A percentile compares a stretch with the other conserved stretches of the same genome.
Evolutionary conservation across 2,888 invertebrate species (phyloP).

Genomic region (Lepidocyrtinus sp.): DNA sequence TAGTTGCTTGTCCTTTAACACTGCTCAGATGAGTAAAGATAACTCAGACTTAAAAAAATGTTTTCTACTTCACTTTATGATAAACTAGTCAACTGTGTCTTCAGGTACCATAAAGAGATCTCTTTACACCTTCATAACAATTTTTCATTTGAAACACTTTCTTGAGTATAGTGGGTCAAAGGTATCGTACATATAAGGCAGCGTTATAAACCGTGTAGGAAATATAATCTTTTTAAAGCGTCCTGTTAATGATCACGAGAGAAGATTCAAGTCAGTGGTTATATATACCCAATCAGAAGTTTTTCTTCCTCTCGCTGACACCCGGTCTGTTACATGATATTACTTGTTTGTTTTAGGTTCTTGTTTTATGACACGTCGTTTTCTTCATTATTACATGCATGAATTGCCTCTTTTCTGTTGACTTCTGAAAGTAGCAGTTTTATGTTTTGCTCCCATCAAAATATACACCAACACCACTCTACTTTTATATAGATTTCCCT

Average conservation of each 20-base stretch:
- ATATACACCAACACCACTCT: too few species aligned
- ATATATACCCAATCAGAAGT: too few species aligned
- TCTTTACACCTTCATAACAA: slow-evolving; percentile 68
- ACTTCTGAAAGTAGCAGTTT: neutral
- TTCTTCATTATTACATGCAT: slow-evolving; percentile 34
- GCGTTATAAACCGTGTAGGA: too few species aligned
- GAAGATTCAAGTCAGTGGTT: too few species aligned
- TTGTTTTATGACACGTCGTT: slow-evolving; percentile 69
- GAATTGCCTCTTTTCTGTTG: slow-evolving; percentile 32
- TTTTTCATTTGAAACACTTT: slow-evolving; percentile 51
- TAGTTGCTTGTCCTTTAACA: too few species aligned
- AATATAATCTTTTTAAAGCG: too few species aligned
- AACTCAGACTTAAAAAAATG: too few species aligned
- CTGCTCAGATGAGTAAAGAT: too few species aligned
- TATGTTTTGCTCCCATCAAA: neutral
- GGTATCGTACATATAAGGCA: too few species aligned
- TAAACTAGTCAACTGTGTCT: slow-evolving; percentile 46
- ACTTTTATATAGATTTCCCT: too few species aligned
- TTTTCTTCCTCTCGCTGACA: slow-evolving; percentile 56
- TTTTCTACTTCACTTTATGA: too few species aligned
- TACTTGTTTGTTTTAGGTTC: slow-evolving; percentile 68
- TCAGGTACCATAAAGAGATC: slow-evolving; percentile 69
- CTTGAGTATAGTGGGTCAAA: slow-evolving; percentile 44
- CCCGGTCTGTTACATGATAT: slow-evolving; percentile 63
- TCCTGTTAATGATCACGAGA: too few species aligned